Evolutionary conservation across 2,797 vertebrate genomes (phyloP).

Genomic region (Neopelma chrysocephalum): DNA sequence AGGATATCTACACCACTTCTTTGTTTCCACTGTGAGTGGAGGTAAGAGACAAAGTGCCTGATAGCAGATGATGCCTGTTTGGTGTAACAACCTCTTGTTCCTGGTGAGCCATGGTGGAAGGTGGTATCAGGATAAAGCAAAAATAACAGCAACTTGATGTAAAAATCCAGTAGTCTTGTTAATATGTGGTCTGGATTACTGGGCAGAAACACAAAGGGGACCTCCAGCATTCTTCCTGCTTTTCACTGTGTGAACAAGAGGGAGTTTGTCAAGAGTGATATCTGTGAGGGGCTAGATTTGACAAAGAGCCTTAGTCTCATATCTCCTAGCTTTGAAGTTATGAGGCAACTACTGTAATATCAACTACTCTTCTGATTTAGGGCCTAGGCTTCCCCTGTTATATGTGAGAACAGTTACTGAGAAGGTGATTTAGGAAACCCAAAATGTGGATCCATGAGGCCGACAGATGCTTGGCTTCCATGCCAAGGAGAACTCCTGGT

Average conservation of each 20-base stretch:
- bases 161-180: not conserved
- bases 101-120: not conserved
- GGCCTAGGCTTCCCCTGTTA: not conserved
- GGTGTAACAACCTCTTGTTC: not conserved
- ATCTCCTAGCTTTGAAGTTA: not conserved
- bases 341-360: not conserved
- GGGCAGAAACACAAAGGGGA: not conserved
- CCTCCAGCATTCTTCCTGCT: not conserved
- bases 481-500: not conserved
- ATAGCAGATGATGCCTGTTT: not conserved
- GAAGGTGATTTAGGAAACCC: not conserved
- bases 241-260: not conserved
- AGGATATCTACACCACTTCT: not conserved
- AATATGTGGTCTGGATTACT: fast-evolving
- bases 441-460: not conserved
- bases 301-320: not conserved
- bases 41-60: not conserved
- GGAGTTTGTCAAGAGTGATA: not conserved
- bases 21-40: not conserved
- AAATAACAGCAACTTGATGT: not conserved
- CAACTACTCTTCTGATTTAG: not conserved
- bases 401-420: not conserved
- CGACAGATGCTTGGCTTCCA: not conserved
- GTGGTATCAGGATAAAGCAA: not conserved
- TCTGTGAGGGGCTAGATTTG: not conserved